Evolutionary conservation across 1,140 invertebrate species (phyloP), one percentile per base, ranked within the genome.

Genomic region (Drosophila mayri): DNA sequence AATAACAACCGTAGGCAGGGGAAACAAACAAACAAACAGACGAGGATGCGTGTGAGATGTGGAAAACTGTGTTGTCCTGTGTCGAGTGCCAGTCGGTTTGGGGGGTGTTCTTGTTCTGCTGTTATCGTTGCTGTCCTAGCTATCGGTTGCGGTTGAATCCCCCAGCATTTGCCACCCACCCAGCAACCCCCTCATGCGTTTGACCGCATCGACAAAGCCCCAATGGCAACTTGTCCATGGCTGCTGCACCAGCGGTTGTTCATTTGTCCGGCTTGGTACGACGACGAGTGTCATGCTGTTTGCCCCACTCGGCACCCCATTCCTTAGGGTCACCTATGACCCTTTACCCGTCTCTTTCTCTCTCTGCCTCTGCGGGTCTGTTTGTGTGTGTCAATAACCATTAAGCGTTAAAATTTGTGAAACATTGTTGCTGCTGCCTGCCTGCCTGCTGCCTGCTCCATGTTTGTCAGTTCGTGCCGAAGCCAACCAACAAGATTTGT

Each of bases 331-430:
- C 37, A 28, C n/a, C 10, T 35, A 40, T 20, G 50, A 22, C 25
- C 38, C 20, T 32, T 20, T n/a, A 32, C 11, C 28, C n/a, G 25
- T 12, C 47, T 12, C 50, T 8, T 44, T 8, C 18, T 49, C 41
- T 16, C 37, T 40, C 61, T 57, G 38, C 50, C 28, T 75, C 50
- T 75, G 58, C 71, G 49, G 78, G 76, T 81, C 64, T 79, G 70
- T 82, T 49, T 81, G 76, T 80, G 67, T 79, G 67, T 79, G 70
- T 87, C 85, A 88, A 88, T 88, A 85, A 76, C 81, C 85, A 90
- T 88, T 85, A 85, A 85, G 70, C 77, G 85, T 90, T 88, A 85
- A 90, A 88, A 81, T 79, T 90, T 85, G 77, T 80, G 74, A 78
- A 83, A 78, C 73, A 65, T 60, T 63, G 61, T 76, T 79, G 72